phyloP scores from a whole-genome alignment of 2,888 invertebrate species.

The Athalia cordata region DNA sequence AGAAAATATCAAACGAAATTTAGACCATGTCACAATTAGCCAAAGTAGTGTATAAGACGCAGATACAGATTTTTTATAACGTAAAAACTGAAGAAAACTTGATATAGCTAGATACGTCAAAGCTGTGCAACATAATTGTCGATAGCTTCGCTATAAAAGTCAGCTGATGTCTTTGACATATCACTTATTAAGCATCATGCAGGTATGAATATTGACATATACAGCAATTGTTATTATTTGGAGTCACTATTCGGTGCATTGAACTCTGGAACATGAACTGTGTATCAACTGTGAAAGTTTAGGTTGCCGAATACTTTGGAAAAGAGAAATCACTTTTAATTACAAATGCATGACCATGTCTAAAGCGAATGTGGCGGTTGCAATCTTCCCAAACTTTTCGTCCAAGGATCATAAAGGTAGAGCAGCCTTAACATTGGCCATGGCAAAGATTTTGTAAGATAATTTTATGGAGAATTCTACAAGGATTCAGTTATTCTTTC shows the following conservation, averaged over 20 bases:
- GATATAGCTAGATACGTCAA: slow-evolving; percentile 21
- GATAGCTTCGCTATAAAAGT: not conserved
- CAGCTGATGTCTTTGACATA: not conserved
- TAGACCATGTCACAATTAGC: slow-evolving; percentile 78
- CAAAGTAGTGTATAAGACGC: slow-evolving; percentile 64
- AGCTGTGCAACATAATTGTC: slow-evolving; percentile 23
- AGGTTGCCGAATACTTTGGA: not conserved
- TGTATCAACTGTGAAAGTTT: not conserved
- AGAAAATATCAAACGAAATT: slow-evolving; percentile 84
- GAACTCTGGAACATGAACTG: not conserved
- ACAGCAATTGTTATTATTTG: not conserved
- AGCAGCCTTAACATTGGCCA: not conserved
- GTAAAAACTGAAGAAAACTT: not conserved
- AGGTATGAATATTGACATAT: not conserved
- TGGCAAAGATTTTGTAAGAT: not conserved
- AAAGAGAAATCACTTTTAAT: slow-evolving; percentile 24
- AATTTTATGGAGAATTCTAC: not conserved
- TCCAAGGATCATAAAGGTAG: not conserved
- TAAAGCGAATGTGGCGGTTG: not conserved
- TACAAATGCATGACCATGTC: slow-evolving; percentile 4
- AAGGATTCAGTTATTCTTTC: not conserved
- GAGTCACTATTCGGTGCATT: not conserved
- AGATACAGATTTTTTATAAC: not conserved
- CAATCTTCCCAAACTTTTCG: not conserved
- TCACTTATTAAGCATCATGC: not conserved